Evolutionary conservation across 2,797 vertebrate species (phyloP), one percentile per base, ranked within the genome.

Genomic region (Phrynocephalus vlangalii): DNA sequence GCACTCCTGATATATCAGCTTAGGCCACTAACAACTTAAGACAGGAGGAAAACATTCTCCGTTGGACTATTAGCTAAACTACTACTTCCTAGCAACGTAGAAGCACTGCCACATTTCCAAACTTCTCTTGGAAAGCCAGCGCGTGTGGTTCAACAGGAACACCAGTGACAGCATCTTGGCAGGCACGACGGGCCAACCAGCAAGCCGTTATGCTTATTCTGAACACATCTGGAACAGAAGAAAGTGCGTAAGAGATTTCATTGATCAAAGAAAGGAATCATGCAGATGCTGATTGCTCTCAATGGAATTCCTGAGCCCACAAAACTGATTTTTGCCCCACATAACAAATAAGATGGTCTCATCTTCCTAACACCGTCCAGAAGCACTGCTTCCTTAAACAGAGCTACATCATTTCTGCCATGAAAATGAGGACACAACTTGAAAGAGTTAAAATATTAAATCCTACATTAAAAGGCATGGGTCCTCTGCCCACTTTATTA

Each of bases 221-320:
- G 95, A 92, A 26, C 94, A 96, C 93, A 96, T 95, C 96, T 96
- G 94, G 79, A 85, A 52, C 20, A 67, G 67, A 89, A 86, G 7
- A 70, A 88, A 91, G 50, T 5, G 83, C 28, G 33, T 0, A 13
- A 80, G 48, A 81, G 1, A 79, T 13, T 78, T 20, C 9, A 70
- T 63, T 63, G 79, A 9, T 28, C 38, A 33, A 11, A 77, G 7
- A 48, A 50, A 83, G 72, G 2, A 73, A 66, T n/a, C 11, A 38
- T 24, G 18, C 44, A 44, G 26, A 71, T 7, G 9, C 0, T 63
- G 24, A 38, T 11, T 63, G 78, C 18, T n/a, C n/a, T 7, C 8
- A 48, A 3, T 67, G 22, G 33, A 56, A 56, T 56, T 56, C 13
- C 52, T 56, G 52, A 56, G 52, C 52, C 52, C 13, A 13, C 52